Evolutionary conservation across 2,113 vertebrate genomes (phyloP).

Genomic region (Microcebus griseorufus): DNA sequence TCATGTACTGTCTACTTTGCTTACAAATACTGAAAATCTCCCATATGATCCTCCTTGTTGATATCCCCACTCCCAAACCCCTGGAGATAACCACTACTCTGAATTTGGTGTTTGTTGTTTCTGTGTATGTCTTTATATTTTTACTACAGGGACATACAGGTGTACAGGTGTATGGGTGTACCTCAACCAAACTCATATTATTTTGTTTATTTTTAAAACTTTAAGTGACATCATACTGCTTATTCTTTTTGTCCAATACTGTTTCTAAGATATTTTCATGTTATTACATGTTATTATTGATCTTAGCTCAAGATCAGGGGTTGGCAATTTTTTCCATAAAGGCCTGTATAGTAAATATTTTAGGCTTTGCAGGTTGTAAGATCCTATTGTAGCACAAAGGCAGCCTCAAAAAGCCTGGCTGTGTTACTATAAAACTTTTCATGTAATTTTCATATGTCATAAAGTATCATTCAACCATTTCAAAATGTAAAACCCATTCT

Average conservation of each 20-base stretch:
- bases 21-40: not conserved
- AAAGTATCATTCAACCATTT: not conserved
- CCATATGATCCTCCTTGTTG: not conserved
- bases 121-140: not conserved
- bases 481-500: constrained; percentile 9
- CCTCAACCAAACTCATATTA: not conserved
- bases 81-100: not conserved
- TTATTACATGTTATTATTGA: not conserved
- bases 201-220: constrained; percentile 36
- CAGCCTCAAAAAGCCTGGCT: not conserved
- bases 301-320: not conserved
- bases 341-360: not conserved
- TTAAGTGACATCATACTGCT: not conserved
- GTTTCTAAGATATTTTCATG: constrained; percentile 20
- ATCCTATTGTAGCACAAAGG: not conserved
- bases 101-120: not conserved
- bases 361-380: not conserved
- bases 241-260: not conserved
- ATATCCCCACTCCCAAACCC: not conserved
- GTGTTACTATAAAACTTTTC: not conserved
- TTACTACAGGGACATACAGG: not conserved
- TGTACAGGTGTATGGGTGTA: not conserved
- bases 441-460: not conserved
- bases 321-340: not conserved
- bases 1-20: not conserved